Base-by-base conservation (phyloP, 2,888 invertebrate species). In the Gnatocerus cornutus region DNA sequence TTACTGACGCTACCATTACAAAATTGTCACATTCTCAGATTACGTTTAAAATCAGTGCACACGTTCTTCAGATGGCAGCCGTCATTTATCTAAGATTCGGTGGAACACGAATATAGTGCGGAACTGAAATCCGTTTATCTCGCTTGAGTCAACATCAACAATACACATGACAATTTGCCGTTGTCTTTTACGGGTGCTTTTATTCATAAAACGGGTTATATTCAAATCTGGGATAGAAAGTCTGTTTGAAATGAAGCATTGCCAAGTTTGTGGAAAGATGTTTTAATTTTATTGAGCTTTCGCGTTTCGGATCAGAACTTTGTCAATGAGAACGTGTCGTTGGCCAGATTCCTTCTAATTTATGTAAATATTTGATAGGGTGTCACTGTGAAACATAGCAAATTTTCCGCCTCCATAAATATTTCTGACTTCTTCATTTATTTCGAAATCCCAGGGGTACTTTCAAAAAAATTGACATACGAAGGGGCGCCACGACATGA, bases 361-460 rank as follows among this genome's bases (percentile, higher is more conserved):
- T 61, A 61, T 48, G 61, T 33, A 61, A 61, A 61, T 61, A 33
- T 52, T 62, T 62, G 52, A 62, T 52, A 21, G 13, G 29, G 30
- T 46, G 52, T 62, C 62, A 41, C 29, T 39, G 29, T 52, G 62
- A 62, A 52, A 33, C 52, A 62, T 62, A 52, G 50, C 50, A 45
- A 30, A 12, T 39, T 50, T 62, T 41, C 16, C 13, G 12, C 50
- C 27, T 29, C 41, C 62, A 52, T 62, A 62, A 62, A 62, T 62
- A 62, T 62, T 62, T 62, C 62, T 62, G 52, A 62, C 39, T 62
- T 39, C 16, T 46, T 62, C 62, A 62, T 62, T 62, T 50, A 62
- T 52, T 62, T 62, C 27, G 48, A 52, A 52, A 52, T 62, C 62
- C 45, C 62, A 13, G 29, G 52, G 41, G 41, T 33, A 29, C 41